These are phyloP conservation scores for Mythimna loreyi DNA, from an alignment of 2,888 invertebrate genomes.

Conservation along the genomic window DNA sequence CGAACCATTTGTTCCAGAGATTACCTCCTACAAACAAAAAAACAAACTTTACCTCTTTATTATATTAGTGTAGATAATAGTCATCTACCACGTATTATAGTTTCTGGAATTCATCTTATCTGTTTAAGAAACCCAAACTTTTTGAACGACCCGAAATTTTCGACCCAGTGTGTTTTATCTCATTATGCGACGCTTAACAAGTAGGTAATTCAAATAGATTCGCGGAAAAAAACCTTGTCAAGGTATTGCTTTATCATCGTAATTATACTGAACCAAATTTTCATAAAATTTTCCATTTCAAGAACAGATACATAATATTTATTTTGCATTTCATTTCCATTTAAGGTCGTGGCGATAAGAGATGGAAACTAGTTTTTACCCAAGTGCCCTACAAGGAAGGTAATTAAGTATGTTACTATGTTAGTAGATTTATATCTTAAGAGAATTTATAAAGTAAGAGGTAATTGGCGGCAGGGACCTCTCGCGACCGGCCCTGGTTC, in stretches of 20 bases:
- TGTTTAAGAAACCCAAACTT: too few species aligned
- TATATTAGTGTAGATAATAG: too few species aligned
- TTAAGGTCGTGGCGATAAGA: slow-evolving; percentile 29
- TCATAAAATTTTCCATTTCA: slow-evolving; percentile 15
- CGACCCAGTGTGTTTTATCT: neutral
- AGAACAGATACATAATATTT: slow-evolving; percentile 20
- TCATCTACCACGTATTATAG: too few species aligned
- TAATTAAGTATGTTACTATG: neutral
- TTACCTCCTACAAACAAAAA: too few species aligned
- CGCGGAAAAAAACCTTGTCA: neutral
- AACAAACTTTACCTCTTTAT: too few species aligned
- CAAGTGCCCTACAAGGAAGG: neutral
- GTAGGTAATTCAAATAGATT: neutral
- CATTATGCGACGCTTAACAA: neutral
- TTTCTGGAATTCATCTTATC: too few species aligned
- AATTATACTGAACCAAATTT: slow-evolving; percentile 13
- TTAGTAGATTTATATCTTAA: neutral
- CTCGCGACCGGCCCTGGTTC: too few species aligned
- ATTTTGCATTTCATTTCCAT: slow-evolving; percentile 14
- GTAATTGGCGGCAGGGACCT: too few species aligned
- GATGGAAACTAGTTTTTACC: slow-evolving; percentile 9
- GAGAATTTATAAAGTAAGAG: neutral
- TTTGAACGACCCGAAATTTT: too few species aligned
- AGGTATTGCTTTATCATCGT: neutral
- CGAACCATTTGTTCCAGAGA: too few species aligned